Percentiles rank a stretch among this genome's conserved stretches.
Conservation (phyloP, 1,140 invertebrate species). For the Halesus radiatus region DNA sequence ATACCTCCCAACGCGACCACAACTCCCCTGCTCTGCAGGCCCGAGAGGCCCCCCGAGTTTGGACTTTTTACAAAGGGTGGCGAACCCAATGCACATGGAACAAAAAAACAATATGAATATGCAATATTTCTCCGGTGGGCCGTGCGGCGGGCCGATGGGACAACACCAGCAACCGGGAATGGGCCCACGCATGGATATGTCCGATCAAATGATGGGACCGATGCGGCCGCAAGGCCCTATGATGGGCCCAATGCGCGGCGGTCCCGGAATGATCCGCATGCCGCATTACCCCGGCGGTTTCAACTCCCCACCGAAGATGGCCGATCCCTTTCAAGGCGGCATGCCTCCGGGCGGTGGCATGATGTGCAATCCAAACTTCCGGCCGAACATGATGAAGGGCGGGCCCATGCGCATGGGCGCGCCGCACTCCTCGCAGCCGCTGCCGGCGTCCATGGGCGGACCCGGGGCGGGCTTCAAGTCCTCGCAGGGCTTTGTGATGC, state of each 20-base stretch:
- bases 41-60: conserved; percentile 88
- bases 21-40: conserved; percentile 75
- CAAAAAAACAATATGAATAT: conserved; percentile 80
- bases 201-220: conserved; percentile 66
- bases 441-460: conserved; percentile 85
- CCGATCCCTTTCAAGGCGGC: conserved; percentile 60
- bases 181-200: conserved; percentile 62
- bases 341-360: conserved; percentile 61
- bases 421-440: conserved; percentile 77
- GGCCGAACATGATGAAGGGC: conserved; percentile 62
- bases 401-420: conserved; percentile 69
- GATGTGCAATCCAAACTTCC: conserved; percentile 65
- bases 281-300: conserved; percentile 67
- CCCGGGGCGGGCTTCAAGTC: conserved; percentile 80
- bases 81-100: conserved; percentile 83
- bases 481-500: conserved; percentile 82
- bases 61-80: conserved; percentile 91
- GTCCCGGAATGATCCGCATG: conserved; percentile 66
- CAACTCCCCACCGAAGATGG: conserved; percentile 67
- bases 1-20: conserved; percentile 93
- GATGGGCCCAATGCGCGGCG: conserved; percentile 66
- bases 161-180: conserved; percentile 61
- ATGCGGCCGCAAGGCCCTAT: conserved; percentile 71
- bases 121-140: conserved; percentile 80
- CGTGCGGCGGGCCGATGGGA: conserved; percentile 66